Evolutionary conservation across 2,113 vertebrate species (phyloP).

Genomic region (Etia nguti): DNA sequence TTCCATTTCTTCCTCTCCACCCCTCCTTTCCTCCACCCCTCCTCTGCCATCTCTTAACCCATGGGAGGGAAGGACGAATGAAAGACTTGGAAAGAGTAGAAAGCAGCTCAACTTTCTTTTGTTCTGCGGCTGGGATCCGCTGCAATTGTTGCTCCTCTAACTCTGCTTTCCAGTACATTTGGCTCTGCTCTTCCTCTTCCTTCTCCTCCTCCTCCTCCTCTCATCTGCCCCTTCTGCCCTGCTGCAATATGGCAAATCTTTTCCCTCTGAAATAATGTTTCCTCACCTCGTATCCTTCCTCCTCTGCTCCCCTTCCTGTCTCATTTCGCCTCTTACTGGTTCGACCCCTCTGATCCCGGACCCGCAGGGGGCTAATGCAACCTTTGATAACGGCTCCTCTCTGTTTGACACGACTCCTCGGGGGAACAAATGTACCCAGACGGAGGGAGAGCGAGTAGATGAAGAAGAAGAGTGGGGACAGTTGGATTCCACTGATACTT

Average conservation of each 20-base stretch:
- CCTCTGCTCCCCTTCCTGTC: not conserved
- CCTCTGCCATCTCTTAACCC: not conserved
- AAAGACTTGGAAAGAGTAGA: not conserved
- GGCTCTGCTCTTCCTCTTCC: not conserved
- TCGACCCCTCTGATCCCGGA: conserved; percentile 22
- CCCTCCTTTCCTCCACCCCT: not conserved
- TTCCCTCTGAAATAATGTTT: not conserved
- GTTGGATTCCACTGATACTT: not conserved
- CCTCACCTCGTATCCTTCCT: not conserved
- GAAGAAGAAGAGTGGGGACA: not conserved
- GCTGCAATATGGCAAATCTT: not conserved
- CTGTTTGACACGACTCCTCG: conserved; percentile 1
- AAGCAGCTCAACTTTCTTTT: not conserved
- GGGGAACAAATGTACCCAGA: not conserved
- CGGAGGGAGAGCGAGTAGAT: not conserved
- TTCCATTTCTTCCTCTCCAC: not conserved
- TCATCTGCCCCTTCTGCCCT: not conserved
- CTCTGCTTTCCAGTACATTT: not conserved
- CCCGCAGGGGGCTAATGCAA: not conserved
- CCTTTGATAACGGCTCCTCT: conserved; percentile 35
- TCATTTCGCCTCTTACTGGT: not conserved
- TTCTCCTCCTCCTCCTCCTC: not conserved
- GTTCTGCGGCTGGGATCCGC: not conserved
- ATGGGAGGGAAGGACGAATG: not conserved
- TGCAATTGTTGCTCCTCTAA: not conserved